Percentiles rank a stretch among this genome's conserved stretches.
These are phyloP conservation scores for Philonicus albiceps DNA, from an alignment of 2,888 invertebrate species.

Conservation along the genomic window DNA sequence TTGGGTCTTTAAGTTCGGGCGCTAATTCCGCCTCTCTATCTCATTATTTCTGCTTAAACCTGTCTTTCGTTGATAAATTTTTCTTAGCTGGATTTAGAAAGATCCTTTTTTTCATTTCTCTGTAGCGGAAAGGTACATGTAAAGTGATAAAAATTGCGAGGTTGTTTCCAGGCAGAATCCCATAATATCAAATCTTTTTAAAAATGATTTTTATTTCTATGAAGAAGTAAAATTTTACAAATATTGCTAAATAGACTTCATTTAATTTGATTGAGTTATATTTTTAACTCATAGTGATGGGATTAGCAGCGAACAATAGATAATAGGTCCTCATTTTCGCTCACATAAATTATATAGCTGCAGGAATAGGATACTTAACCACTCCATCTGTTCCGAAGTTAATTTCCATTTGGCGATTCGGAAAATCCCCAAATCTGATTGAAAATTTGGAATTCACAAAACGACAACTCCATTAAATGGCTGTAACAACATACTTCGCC, in stretches of 20 bases:
- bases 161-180: constrained; percentile 29
- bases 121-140: constrained; percentile 40
- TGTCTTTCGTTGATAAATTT: constrained; percentile 49
- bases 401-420: background rate
- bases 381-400: background rate
- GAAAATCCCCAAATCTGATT: constrained; percentile 12
- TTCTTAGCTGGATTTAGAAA: constrained; percentile 46
- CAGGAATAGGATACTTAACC: background rate
- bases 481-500: background rate
- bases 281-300: background rate
- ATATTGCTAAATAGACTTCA: background rate
- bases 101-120: constrained; percentile 45
- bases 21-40: constrained; percentile 47
- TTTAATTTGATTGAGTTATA: background rate
- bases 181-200: background rate
- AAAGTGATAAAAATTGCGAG: constrained; percentile 46
- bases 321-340: background rate
- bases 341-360: background rate
- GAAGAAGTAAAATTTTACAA: background rate
- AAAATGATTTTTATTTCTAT: background rate
- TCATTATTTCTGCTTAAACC: constrained; percentile 49
- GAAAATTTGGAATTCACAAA: background rate
- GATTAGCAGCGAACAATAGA: background rate
- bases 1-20: constrained; percentile 33
- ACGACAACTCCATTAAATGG: background rate